These are phyloP conservation scores for Lynx canadensis DNA, from an alignment of 2,113 vertebrate species.

Conservation along the genomic window DNA sequence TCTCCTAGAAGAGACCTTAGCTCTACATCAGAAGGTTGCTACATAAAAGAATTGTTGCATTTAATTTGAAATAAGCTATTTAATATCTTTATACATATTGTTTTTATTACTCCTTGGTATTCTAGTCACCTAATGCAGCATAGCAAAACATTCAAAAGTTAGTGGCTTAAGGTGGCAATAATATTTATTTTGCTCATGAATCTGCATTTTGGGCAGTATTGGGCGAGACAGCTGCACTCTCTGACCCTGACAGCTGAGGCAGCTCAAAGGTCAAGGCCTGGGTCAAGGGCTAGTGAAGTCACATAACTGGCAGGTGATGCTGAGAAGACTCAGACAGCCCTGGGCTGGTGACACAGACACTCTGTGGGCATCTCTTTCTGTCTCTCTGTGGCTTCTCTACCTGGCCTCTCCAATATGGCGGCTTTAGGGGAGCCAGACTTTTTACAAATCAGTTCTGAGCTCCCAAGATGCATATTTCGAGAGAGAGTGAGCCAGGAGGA, in stretches of 20 bases:
- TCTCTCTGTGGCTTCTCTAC: background rate
- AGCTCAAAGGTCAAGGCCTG: background rate
- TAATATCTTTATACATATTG: background rate
- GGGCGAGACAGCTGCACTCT: background rate
- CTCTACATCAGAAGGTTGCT: background rate
- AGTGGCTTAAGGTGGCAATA: background rate
- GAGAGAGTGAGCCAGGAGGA: background rate
- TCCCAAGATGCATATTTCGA: background rate
- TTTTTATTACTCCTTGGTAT: background rate
- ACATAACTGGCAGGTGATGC: background rate
- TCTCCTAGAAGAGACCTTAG: background rate
- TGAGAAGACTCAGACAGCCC: background rate
- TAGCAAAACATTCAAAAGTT: background rate
- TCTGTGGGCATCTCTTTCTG: background rate
- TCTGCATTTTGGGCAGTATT: background rate
- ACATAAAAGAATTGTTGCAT: background rate
- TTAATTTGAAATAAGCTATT: constrained; percentile 40
- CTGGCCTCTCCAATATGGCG: background rate
- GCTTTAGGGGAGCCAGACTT: background rate
- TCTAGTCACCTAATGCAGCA: background rate
- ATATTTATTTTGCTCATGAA: background rate
- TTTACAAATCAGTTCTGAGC: background rate
- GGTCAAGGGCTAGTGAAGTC: background rate
- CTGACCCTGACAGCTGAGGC: background rate
- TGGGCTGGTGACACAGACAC: too few relatives aligned